Evolutionary conservation across 2,113 vertebrate genomes (phyloP).

Genomic region (Xiphophorus maculatus): DNA sequence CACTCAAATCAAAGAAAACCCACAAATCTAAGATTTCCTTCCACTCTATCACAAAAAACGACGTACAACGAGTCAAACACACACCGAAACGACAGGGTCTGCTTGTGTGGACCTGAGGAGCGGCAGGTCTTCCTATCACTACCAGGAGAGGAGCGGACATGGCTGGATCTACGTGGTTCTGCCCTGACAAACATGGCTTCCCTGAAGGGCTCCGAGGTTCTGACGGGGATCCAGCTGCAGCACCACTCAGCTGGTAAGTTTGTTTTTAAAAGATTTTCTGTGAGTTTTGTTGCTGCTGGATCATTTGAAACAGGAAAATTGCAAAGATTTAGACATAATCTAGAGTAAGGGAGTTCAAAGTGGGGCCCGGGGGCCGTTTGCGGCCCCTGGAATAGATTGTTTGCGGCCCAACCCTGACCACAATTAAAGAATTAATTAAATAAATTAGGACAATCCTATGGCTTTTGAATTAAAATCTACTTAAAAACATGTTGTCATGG

Average conservation of each 20-base stretch:
- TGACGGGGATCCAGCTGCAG: constrained; percentile 24
- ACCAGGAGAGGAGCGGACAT: constrained; percentile 5
- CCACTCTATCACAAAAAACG: constrained; percentile 17
- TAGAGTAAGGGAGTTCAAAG: too few species aligned
- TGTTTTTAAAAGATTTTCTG: not conserved
- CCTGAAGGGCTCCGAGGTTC: constrained; percentile 18
- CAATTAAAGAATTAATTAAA: too few species aligned
- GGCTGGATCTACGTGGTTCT: constrained; percentile 2
- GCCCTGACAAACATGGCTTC: not conserved
- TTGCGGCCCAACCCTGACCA: too few species aligned
- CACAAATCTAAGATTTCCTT: constrained; percentile 15
- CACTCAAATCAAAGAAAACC: constrained; percentile 6
- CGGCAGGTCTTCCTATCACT: constrained; percentile 16
- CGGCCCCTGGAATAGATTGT: too few species aligned
- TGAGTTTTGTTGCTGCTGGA: not conserved
- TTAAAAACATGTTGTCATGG: too few species aligned
- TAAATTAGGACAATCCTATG: too few species aligned
- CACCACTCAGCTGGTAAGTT: not conserved
- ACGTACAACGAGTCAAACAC: not conserved
- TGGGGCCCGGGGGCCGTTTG: too few species aligned
- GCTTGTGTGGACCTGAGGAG: constrained; percentile 22
- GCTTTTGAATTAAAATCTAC: too few species aligned
- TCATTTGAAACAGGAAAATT: not conserved
- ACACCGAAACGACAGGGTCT: constrained; percentile 19
- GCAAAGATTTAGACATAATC: not conserved